Percentiles rank a stretch among this genome's conserved stretches.
Conservation (phyloP, 2,113 vertebrate genomes). For the Talpa occidentalis region DNA sequence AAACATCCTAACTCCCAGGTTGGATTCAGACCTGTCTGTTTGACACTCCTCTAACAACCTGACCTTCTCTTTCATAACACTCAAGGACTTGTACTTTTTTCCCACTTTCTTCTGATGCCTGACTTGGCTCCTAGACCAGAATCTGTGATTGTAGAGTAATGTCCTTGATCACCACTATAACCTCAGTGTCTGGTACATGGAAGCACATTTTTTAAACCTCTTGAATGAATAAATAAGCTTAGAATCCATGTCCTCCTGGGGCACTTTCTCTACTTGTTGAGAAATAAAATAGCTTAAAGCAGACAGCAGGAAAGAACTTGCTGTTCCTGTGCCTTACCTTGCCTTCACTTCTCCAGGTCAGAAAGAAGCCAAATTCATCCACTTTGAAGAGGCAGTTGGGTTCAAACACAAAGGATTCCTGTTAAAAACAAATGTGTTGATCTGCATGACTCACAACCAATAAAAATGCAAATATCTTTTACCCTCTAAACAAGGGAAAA, state of each 20-base stretch:
- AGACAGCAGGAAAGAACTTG: background rate
- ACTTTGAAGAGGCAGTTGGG: constrained; percentile 96
- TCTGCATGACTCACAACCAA: constrained; percentile 8
- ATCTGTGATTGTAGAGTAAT: background rate
- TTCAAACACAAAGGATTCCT: constrained; percentile 98
- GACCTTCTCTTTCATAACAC: background rate
- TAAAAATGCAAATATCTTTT: constrained; percentile 59
- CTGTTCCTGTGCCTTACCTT: constrained; percentile 88
- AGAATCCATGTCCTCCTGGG: background rate
- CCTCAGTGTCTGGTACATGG: background rate
- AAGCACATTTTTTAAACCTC: background rate
- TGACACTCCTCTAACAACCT: background rate
- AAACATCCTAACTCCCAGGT: background rate
- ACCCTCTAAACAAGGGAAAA: constrained; percentile 18
- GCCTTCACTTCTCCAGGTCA: constrained; percentile 98
- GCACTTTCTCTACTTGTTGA: background rate
- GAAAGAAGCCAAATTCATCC: constrained; percentile 97
- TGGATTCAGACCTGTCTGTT: constrained; percentile 4
- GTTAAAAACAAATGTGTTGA: constrained; percentile 71
- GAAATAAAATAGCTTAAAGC: background rate
- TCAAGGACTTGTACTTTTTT: background rate
- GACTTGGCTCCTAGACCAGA: background rate
- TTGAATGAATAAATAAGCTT: background rate
- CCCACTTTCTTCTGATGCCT: background rate
- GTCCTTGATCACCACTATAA: background rate